phyloP scores from a whole-genome alignment of 2,888 invertebrate species.

The Cerceris rybyensis region DNA sequence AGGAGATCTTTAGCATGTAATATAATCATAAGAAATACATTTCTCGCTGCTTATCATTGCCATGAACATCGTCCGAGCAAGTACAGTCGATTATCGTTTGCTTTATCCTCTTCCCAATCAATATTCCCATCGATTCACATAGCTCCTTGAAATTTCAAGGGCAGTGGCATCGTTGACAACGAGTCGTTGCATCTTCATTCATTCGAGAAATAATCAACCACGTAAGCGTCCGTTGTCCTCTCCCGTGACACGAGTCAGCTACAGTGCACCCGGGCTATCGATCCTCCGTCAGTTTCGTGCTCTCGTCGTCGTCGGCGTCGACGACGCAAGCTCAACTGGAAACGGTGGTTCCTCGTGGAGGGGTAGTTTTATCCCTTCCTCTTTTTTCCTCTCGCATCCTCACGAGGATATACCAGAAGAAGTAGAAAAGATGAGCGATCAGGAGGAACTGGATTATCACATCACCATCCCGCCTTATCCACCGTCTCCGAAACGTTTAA shows the following conservation, averaged over 20 bases:
- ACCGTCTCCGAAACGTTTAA: constrained; percentile 70
- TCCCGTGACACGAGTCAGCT: not conserved
- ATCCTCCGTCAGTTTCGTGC: constrained; percentile 36
- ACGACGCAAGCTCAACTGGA: constrained; percentile 54
- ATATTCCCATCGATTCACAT: too few relatives aligned
- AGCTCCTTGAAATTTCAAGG: too few relatives aligned
- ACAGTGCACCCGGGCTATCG: constrained; percentile 40
- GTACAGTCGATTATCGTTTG: too few relatives aligned
- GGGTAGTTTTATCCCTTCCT: constrained; percentile 40
- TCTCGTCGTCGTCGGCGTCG: constrained; percentile 28
- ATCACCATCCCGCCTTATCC: constrained; percentile 85
- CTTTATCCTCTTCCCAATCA: too few relatives aligned
- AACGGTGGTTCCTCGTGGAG: constrained; percentile 35
- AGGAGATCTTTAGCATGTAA: too few relatives aligned
- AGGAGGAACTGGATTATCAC: constrained; percentile 85
- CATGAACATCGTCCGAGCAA: too few relatives aligned
- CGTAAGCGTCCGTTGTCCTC: too few relatives aligned
- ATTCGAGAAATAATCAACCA: too few relatives aligned
- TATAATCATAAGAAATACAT: too few relatives aligned
- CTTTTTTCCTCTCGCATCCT: constrained; percentile 29
- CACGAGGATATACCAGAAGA: constrained; percentile 40
- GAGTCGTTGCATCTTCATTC: too few relatives aligned
- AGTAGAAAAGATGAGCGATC: constrained; percentile 67
- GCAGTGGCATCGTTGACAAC: too few relatives aligned
- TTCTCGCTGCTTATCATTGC: too few relatives aligned